Evolutionary conservation across 2,113 vertebrate genomes (phyloP).

Genomic region (Myodes glareolus): DNA sequence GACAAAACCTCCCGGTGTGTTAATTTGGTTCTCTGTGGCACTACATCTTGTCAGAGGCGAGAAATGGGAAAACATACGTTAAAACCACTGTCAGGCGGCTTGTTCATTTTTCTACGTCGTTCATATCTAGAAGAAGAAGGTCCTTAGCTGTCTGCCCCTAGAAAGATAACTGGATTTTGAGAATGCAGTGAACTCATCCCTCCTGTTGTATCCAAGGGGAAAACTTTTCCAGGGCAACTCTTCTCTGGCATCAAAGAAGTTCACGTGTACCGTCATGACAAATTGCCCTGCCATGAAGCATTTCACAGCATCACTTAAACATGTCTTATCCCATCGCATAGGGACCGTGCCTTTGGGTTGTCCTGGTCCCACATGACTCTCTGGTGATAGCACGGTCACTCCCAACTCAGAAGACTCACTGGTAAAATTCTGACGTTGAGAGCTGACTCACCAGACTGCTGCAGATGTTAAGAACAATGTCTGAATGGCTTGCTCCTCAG

Average conservation of each 20-base stretch:
- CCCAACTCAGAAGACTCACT: not conserved
- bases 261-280: not conserved
- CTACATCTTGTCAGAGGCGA: conserved; percentile 79
- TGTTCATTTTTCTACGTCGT: conserved; percentile 56
- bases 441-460: not conserved
- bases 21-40: conserved; percentile 83
- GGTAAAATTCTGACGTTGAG: not conserved
- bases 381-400: not conserved
- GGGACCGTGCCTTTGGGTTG: not conserved
- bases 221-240: not conserved
- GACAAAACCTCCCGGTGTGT: conserved; percentile 84
- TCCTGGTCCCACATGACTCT: not conserved
- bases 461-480: not conserved
- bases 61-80: conserved; percentile 78
- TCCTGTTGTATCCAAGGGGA: not conserved
- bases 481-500: not conserved
- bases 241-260: not conserved
- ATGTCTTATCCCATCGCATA: not conserved
- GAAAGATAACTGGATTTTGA: not conserved
- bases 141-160: conserved; percentile 47
- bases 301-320: not conserved
- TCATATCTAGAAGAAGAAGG: conserved; percentile 44
- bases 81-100: conserved; percentile 75
- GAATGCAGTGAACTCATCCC: not conserved
- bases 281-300: not conserved